Evolutionary conservation across 2,797 vertebrate genomes (phyloP).

Genomic region (Chloroceryle amazona): DNA sequence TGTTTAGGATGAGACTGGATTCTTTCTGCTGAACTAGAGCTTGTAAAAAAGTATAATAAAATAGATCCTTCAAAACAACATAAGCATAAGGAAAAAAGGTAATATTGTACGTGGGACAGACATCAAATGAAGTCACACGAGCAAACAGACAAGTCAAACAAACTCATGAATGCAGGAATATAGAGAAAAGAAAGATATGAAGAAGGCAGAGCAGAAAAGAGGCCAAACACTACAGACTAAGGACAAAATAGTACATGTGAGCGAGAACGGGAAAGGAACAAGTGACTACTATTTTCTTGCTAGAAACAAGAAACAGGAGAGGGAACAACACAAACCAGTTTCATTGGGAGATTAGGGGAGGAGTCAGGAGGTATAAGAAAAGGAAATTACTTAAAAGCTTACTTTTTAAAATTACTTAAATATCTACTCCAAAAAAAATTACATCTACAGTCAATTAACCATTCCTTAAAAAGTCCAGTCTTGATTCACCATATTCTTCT

Average conservation of each 20-base stretch:
- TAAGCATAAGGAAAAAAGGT: neutral
- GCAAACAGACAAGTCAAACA: neutral
- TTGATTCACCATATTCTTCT: neutral
- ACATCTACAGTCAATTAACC: neutral
- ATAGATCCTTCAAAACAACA: neutral
- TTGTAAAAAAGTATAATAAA: neutral
- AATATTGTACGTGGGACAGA: neutral
- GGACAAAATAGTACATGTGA: rapidly evolving
- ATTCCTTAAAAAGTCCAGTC: neutral
- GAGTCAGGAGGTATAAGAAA: neutral
- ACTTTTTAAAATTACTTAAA: neutral
- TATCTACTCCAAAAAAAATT: neutral
- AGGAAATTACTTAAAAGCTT: neutral
- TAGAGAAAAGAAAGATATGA: neutral
- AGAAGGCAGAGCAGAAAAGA: neutral
- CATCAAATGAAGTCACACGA: neutral
- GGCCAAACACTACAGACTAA: rapidly evolving
- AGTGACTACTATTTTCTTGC: neutral
- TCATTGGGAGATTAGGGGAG: neutral
- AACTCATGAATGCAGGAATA: neutral
- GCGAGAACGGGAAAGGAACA: neutral
- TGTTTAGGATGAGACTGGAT: neutral
- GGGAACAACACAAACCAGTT: neutral
- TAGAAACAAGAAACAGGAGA: neutral
- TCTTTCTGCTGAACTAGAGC: neutral